Conservation (phyloP, 1,140 invertebrate genomes). For the Drosophila arawakana region DNA sequence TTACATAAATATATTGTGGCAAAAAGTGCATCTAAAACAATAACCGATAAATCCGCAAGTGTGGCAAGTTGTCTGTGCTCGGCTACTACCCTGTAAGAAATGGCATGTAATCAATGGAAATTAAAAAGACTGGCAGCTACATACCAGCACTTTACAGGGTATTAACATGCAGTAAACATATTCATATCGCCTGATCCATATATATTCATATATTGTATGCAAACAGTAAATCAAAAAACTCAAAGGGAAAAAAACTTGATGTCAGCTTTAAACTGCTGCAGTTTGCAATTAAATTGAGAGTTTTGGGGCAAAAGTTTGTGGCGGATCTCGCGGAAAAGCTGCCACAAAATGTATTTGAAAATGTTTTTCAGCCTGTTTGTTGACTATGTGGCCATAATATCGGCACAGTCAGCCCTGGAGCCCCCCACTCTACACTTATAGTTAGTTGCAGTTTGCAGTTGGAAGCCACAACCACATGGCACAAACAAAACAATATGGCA, state of each 20-base stretch:
- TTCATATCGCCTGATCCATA: slow-evolving; percentile 16
- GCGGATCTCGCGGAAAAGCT: slow-evolving; percentile 11
- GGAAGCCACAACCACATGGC: slow-evolving; percentile 32
- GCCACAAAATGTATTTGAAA: slow-evolving; percentile 55
- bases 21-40: slow-evolving; percentile 45
- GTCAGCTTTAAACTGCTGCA: slow-evolving; percentile 34
- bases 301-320: not conserved
- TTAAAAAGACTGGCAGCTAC: too few species aligned
- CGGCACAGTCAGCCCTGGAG: slow-evolving; percentile 16
- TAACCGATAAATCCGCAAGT: slow-evolving; percentile 3
- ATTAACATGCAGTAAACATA: slow-evolving; percentile 15
- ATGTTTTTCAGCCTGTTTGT: slow-evolving; percentile 46
- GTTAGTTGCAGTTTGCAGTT: slow-evolving; percentile 20
- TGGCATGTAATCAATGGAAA: not conserved
- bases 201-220: slow-evolving; percentile 28
- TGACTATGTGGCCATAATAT: slow-evolving; percentile 57
- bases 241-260: not conserved
- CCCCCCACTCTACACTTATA: not conserved
- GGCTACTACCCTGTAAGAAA: not conserved
- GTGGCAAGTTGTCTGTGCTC: not conserved
- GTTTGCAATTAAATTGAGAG: slow-evolving; percentile 49
- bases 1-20: slow-evolving; percentile 41
- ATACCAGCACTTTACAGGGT: slow-evolving; percentile 1
- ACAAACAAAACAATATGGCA: slow-evolving; percentile 53
- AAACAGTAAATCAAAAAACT: slow-evolving; percentile 47